These are phyloP conservation scores for Cyprinodon diabolis DNA, from an alignment of 2,797 vertebrate genomes.

Conservation along the genomic window DNA sequence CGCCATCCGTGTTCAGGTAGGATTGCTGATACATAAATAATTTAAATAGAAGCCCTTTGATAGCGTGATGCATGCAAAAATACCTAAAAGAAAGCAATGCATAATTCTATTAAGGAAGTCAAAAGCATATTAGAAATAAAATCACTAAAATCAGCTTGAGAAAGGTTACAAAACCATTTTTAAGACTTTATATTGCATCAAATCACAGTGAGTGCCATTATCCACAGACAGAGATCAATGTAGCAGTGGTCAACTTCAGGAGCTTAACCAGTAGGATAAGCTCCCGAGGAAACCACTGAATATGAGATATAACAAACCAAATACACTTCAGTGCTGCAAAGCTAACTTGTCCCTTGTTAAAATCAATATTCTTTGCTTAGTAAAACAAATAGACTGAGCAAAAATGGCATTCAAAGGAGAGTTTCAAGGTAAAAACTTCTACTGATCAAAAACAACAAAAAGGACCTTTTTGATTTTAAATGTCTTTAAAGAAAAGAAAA, in stretches of 20 bases:
- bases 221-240: neutral
- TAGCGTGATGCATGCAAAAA: neutral
- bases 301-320: neutral
- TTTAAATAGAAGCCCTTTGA: neutral
- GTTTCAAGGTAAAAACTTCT: neutral
- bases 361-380: neutral
- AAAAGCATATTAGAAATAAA: neutral
- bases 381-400: neutral
- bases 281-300: no score
- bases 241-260: neutral
- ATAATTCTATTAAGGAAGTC: neutral
- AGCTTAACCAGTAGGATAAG: neutral
- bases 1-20: neutral
- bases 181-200: neutral
- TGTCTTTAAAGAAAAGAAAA: neutral
- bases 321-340: neutral
- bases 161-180: neutral
- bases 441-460: neutral
- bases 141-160: neutral
- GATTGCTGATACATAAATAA: neutral
- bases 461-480: neutral
- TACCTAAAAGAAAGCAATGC: neutral
- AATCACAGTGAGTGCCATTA: neutral
- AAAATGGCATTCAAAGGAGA: neutral
- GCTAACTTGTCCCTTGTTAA: neutral